These are phyloP conservation scores for Neoniphon sammara DNA, from an alignment of 2,797 vertebrate species.

Conservation along the genomic window DNA sequence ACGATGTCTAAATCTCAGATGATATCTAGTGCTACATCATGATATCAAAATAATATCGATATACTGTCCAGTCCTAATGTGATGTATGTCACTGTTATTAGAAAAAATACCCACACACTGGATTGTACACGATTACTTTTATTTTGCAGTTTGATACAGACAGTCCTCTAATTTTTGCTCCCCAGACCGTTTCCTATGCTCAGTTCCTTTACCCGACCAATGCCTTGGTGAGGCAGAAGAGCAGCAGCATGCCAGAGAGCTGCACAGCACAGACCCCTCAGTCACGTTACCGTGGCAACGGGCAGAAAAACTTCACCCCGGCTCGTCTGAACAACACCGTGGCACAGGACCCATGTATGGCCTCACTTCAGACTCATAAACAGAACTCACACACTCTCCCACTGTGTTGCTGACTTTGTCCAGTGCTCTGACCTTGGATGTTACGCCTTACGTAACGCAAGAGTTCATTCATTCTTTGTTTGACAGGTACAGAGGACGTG, in stretches of 20 bases:
- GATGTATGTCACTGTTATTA: background rate
- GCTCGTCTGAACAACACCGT: conserved; percentile 70
- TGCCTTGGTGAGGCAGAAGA: conserved; percentile 90
- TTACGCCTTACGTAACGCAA: background rate
- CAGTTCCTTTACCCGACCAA: conserved; percentile 95
- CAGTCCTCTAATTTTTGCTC: background rate
- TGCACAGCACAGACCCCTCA: conserved; percentile 75
- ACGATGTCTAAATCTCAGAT: too few species aligned
- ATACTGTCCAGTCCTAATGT: background rate
- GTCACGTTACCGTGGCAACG: conserved; percentile 78
- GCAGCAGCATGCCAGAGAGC: conserved; percentile 74
- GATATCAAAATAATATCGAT: too few species aligned
- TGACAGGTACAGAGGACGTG: conserved; percentile 85
- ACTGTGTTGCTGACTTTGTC: background rate
- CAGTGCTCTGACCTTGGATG: background rate
- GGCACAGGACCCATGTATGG: conserved; percentile 76
- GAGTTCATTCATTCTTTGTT: conserved; percentile 8
- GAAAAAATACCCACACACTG: background rate
- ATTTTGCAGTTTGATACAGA: background rate
- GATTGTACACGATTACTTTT: background rate
- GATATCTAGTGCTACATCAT: too few species aligned
- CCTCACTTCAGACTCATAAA: background rate
- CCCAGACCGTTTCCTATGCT: conserved; percentile 95
- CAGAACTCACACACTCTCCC: background rate
- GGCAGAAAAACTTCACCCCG: conserved; percentile 80